Percentiles rank a stretch among this genome's conserved stretches.
Conservation (phyloP, 2,113 vertebrate genomes). For the Gnathonemus longibarbis region DNA sequence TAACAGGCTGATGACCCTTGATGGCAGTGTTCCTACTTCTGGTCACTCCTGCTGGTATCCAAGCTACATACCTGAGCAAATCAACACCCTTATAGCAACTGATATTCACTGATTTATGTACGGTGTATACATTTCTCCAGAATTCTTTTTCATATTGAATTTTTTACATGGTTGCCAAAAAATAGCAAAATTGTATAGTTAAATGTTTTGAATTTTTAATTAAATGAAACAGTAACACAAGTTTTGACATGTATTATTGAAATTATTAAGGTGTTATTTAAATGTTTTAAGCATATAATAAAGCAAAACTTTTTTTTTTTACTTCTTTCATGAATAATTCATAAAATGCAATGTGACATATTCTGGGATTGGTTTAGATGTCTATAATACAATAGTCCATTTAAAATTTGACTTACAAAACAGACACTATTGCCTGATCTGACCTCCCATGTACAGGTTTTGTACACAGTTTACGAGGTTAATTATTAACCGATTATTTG, state of each 20-base stretch:
- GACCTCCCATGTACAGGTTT: not conserved
- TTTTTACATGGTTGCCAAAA: not conserved
- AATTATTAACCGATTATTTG: not conserved
- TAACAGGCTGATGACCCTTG: too few species aligned
- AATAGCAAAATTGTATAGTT: not conserved
- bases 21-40: not conserved
- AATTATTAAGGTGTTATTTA: not conserved
- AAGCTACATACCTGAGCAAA: not conserved
- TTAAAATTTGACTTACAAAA: not conserved
- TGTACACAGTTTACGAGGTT: not conserved
- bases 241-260: not conserved
- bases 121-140: not conserved
- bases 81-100: not conserved
- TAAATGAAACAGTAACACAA: not conserved
- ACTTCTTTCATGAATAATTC: not conserved
- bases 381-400: not conserved
- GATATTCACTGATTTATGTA: not conserved
- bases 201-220: not conserved
- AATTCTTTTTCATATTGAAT: not conserved
- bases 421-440: not conserved
- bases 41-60: not conserved
- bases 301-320: not conserved
- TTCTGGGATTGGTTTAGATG: not conserved
- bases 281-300: not conserved
- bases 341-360: not conserved